Evolutionary conservation across 2,888 invertebrate genomes (phyloP).

Genomic region (Scrobipalpa costella): DNA sequence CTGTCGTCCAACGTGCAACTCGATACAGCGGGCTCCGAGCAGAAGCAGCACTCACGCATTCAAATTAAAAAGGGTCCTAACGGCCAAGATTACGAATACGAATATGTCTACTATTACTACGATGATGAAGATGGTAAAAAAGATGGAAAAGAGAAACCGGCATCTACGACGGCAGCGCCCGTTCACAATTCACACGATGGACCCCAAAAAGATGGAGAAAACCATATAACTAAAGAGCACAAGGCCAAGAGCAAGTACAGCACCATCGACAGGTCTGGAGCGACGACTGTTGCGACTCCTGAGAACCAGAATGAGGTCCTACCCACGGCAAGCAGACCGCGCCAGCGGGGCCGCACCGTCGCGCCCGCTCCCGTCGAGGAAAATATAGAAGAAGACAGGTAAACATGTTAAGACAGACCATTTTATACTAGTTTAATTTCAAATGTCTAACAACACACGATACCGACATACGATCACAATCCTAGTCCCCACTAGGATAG

Average conservation of each 20-base stretch:
- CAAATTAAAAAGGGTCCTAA: slow-evolving; percentile 94
- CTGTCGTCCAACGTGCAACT: slow-evolving; percentile 78
- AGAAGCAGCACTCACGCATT: slow-evolving; percentile 85
- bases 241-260: slow-evolving; percentile 80
- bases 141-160: slow-evolving; percentile 50
- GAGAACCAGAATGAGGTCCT: slow-evolving; percentile 86
- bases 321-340: slow-evolving; percentile 70
- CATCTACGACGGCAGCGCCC: slow-evolving; percentile 52
- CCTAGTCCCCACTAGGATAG: no score
- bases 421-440: no score
- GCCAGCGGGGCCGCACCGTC: slow-evolving; percentile 74
- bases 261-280: slow-evolving; percentile 73
- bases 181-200: slow-evolving; percentile 82
- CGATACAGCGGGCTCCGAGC: slow-evolving; percentile 85
- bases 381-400: slow-evolving; percentile 77
- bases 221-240: slow-evolving; percentile 66
- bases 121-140: slow-evolving; percentile 87
- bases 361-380: slow-evolving; percentile 75
- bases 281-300: slow-evolving; percentile 70
- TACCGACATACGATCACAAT: no score
- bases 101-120: slow-evolving; percentile 95
- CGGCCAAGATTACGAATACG: slow-evolving; percentile 95
- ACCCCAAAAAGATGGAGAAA: slow-evolving; percentile 76
- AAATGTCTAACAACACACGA: no score
- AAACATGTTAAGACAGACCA: slow-evolving; percentile 31